Evolutionary conservation across 2,797 vertebrate species (phyloP).

Genomic region (Semaprochilodus insignis): DNA sequence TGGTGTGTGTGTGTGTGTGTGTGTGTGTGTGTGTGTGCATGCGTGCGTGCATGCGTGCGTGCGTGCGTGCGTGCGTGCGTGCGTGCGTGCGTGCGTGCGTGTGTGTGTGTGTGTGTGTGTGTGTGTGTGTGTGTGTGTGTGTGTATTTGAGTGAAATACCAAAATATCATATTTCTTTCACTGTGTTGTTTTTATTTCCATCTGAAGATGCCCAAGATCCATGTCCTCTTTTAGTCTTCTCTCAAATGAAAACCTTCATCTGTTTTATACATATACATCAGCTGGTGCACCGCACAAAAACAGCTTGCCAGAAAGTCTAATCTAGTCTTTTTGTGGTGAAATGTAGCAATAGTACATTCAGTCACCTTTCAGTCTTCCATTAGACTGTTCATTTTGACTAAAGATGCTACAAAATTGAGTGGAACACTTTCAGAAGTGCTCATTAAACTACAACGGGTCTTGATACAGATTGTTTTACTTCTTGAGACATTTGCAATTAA

Average conservation of each 20-base stretch:
- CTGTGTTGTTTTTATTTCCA: neutral
- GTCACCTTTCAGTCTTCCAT: neutral
- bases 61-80: no score
- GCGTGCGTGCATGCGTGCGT: no score
- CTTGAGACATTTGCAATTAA: constrained; percentile 12
- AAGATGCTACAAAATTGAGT: neutral
- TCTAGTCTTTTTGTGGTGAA: neutral
- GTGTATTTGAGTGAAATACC: neutral
- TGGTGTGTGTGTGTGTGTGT: no score
- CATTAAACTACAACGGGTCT: neutral
- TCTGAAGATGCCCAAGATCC: neutral
- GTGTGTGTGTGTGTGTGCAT: no score
- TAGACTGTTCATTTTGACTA: neutral
- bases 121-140: neutral
- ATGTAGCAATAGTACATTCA: neutral
- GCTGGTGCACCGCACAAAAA: no score
- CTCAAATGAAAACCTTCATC: neutral
- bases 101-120: neutral
- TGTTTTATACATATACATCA: no score
- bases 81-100: no score
- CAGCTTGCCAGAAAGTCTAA: no score
- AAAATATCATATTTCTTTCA: neutral
- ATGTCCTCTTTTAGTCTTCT: neutral
- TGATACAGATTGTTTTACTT: neutral
- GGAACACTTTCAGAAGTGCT: neutral